Evolutionary conservation across 2,797 vertebrate genomes (phyloP).

Genomic region (Nyctalus aviator): DNA sequence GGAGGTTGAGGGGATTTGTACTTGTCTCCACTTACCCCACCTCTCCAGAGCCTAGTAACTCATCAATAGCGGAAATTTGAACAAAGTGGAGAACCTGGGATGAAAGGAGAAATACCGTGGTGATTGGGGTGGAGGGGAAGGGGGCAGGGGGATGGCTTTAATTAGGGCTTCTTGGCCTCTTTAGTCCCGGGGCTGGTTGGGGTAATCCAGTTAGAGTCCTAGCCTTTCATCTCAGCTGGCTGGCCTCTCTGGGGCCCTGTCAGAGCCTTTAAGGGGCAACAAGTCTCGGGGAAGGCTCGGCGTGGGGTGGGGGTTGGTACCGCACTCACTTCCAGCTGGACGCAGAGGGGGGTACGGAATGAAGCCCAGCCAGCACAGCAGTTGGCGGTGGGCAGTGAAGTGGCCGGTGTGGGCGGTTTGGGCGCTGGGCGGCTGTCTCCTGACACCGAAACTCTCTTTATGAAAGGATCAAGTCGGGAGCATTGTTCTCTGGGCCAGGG

Average conservation of each 20-base stretch:
- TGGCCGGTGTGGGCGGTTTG: slow-evolving; percentile 79
- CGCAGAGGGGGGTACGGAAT: slow-evolving; percentile 76
- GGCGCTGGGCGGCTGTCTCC: slow-evolving; percentile 89
- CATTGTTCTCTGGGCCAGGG: slow-evolving; percentile 92
- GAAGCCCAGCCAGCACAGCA: slow-evolving; percentile 78
- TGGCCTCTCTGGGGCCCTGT: slow-evolving; percentile 82
- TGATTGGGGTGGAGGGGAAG: slow-evolving; percentile 80
- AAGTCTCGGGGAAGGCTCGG: slow-evolving; percentile 71
- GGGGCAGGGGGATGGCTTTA: slow-evolving; percentile 86
- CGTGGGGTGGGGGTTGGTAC: slow-evolving; percentile 76
- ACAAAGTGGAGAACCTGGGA: slow-evolving; percentile 85
- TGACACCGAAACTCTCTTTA: slow-evolving; percentile 94
- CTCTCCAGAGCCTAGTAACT: slow-evolving; percentile 86
- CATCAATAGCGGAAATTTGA: slow-evolving; percentile 87
- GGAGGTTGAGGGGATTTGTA: slow-evolving; percentile 51
- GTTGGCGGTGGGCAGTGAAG: slow-evolving; percentile 84
- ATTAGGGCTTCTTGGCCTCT: slow-evolving; percentile 88
- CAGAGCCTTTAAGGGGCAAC: slow-evolving; percentile 84
- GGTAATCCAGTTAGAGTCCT: slow-evolving; percentile 90
- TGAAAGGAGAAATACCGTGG: slow-evolving; percentile 84
- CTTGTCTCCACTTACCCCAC: slow-evolving; percentile 68
- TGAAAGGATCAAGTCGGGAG: slow-evolving; percentile 92
- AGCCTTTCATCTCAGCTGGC: slow-evolving; percentile 89
- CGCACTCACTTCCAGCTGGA: slow-evolving; percentile 80
- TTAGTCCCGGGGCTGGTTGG: slow-evolving; percentile 86